Evolutionary conservation across 2,113 vertebrate genomes (phyloP), one percentile per base, ranked within the genome.

Genomic region (Noturus placidus): DNA sequence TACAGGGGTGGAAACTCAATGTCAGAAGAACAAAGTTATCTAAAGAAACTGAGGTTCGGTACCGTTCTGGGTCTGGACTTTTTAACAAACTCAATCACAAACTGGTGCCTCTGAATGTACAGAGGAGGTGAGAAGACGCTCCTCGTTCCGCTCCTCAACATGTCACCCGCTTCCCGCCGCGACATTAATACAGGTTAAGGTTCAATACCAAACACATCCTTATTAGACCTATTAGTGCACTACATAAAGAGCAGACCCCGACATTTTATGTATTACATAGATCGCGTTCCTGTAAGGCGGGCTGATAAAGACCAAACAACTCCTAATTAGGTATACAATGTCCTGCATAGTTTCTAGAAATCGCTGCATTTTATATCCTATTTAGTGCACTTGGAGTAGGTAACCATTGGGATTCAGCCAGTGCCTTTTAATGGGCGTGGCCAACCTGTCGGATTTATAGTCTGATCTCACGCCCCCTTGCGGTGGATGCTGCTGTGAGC

Each of bases 11-110:
- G 46, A 20, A 22, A 25, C 10, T 69, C 22, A 33, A 19, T 17
- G 14, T 38, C 42, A 4, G 65, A 19, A 20, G 11, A 74, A 25
- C 57, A 63, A 17, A n/a, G 4, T 3, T 50, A 25, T 77, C n/a
- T 89, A 90, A 87, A 89, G 0, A 79, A 6, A 7, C 7, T 56
- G 1, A 50, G 0, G 3, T 88, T 88, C 52, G 25, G 77, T 90
- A 99, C 98, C 97, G 97, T 98, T 91, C 93, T 94, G 1, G 96
- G 95, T 88, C 95, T 94, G 87, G 96, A 93, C 35, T 88, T 93
- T 80, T 88, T 90, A 85, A 99, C 95, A 90, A 97, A 95, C 70
- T 97, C 95, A 83, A 96, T 92, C 81, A 99, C 91, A 17, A 98
- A 98, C 61, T 96, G 91, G 80, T 97, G 93, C 78, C 98, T 95